Conservation (phyloP, 2,113 vertebrate species). For the Strigops habroptila region DNA sequence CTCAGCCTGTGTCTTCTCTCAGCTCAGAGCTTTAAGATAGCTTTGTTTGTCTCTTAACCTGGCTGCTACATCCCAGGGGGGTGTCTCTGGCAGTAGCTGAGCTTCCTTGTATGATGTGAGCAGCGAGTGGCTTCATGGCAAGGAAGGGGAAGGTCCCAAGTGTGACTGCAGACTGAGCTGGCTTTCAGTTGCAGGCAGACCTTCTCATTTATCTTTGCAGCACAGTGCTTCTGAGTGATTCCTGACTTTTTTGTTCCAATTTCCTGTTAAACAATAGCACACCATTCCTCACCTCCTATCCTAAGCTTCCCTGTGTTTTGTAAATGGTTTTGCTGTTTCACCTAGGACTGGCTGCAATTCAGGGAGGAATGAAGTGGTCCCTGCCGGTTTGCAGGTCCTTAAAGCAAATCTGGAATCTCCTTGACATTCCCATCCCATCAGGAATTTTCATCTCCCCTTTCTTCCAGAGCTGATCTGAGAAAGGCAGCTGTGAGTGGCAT, state of each 20-base stretch:
- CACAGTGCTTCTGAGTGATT: background rate
- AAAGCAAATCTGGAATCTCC: background rate
- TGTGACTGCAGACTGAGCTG: background rate
- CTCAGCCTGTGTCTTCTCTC: background rate
- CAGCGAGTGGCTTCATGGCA: background rate
- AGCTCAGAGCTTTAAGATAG: background rate
- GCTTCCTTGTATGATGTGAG: background rate
- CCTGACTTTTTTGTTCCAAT: background rate
- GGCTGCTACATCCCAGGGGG: background rate
- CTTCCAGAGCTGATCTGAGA: background rate
- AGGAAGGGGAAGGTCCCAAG: background rate
- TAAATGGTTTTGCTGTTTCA: background rate
- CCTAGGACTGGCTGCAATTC: background rate
- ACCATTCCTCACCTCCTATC: background rate
- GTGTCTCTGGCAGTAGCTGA: background rate
- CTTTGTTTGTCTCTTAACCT: background rate
- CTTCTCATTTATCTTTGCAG: background rate
- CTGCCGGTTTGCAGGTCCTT: background rate
- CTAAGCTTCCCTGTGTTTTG: background rate
- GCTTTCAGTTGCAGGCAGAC: background rate
- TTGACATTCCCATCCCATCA: background rate
- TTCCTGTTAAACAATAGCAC: constrained; percentile 1
- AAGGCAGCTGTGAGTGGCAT: background rate
- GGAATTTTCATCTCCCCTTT: background rate
- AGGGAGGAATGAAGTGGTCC: background rate